Base-by-base conservation (phyloP, 2,113 vertebrate species). In the Trogon melanurus region DNA sequence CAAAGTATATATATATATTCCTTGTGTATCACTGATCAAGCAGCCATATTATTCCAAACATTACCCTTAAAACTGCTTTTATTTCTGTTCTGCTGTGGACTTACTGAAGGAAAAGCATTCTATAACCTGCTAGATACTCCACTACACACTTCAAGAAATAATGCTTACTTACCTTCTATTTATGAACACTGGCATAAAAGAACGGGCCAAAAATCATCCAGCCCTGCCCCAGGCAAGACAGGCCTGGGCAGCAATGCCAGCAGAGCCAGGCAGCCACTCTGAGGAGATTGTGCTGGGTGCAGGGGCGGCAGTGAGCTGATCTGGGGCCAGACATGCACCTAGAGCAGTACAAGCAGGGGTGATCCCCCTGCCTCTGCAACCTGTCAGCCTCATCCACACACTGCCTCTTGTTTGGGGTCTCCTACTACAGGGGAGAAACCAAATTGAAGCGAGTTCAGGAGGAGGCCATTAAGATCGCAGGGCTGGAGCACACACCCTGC, bases 271-370 rank as follows among this genome's bases (percentile, higher is more conserved):
- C 5, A 44, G 8, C 7, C n/a, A 41, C 23, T 57, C 62, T 30
- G 44, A 18, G 13, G 19, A 36, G 36, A 45, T 13, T 13, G 16
- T 14, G 11, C 36, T 21, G 22, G 26, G 8, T 38, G 17, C 19
- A n/a, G 13, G 10, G 4, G 1, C 2, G n/a, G 17, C n/a, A 36
- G 25, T 0, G 0, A 80, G 36, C 23, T 19, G 11, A 67, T 47
- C 47, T 27, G 34, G 11, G 14, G 25, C 25, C 30, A 50, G 41
- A 30, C 48, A 44, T 4, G 30, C 13, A 26, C n/a, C 15, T 22
- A 61, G 17, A 74, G 62, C 18, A 27, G 8, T 4, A 11, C 20
- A 6, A 34, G 21, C 1, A 69, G 17, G 21, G 21, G 15, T 16
- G 12, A 61, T 23, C 8, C 21, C 25, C 34, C 69, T 0, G 1